phyloP scores from a whole-genome alignment of 2,888 invertebrate species.

The Phymatocera aterrima region DNA sequence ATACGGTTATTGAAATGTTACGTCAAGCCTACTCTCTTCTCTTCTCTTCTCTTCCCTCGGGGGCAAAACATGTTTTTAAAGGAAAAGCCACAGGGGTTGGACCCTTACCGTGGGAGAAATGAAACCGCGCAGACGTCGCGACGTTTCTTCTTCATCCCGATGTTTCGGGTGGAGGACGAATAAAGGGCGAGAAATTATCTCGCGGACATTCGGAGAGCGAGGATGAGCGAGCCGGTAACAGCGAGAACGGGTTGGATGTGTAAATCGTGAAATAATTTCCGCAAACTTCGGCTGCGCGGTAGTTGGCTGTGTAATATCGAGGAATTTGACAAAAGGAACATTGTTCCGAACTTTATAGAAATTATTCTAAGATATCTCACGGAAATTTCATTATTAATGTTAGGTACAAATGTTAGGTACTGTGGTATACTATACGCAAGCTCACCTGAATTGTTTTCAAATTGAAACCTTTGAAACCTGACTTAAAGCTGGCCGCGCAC shows the following conservation, averaged over 20 bases:
- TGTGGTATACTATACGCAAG: not conserved
- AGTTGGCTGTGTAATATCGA: no score
- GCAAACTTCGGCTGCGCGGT: no score
- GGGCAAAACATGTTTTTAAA: slow-evolving; percentile 60
- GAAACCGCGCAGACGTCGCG: no score
- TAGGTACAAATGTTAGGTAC: slow-evolving; percentile 1
- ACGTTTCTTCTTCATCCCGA: no score
- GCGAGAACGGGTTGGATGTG: no score
- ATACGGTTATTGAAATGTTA: slow-evolving; percentile 70
- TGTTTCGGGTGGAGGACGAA: no score
- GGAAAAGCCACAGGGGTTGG: not conserved
- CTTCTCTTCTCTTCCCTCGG: not conserved
- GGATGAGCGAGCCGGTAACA: no score
- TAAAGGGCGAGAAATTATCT: not conserved
- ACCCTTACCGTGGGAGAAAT: slow-evolving; percentile 18
- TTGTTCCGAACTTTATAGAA: not conserved
- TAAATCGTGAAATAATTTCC: no score
- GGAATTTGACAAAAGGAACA: no score
- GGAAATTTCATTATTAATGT: slow-evolving; percentile 13
- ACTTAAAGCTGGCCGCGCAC: not conserved
- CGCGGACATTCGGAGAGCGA: no score
- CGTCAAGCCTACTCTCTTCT: slow-evolving; percentile 53
- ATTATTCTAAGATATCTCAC: not conserved
- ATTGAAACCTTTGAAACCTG: slow-evolving; percentile 2
- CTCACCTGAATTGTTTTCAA: not conserved